Conservation (phyloP, 2,888 invertebrate genomes). For the Griposia aprilina region DNA sequence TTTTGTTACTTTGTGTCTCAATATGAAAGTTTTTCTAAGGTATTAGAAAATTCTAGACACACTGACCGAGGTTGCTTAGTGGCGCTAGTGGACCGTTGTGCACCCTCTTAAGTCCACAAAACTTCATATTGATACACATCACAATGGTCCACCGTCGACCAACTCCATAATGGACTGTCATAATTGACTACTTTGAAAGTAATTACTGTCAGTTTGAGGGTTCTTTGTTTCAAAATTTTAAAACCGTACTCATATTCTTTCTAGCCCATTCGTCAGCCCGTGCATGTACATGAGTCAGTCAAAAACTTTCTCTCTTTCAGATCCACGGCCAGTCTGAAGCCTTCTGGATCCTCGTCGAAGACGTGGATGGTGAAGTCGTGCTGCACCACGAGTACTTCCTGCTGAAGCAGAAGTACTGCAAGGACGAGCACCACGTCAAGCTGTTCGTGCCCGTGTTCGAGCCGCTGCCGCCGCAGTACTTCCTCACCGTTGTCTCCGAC, state of each 20-base stretch:
- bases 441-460: slow-evolving; percentile 99
- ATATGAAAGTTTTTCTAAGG: no score
- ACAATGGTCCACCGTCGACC: no score
- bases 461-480: slow-evolving; percentile 99
- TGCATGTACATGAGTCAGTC: background rate
- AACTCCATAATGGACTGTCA: no score
- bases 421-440: slow-evolving; percentile 98
- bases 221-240: no score
- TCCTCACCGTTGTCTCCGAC: slow-evolving; percentile 97
- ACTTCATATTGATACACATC: no score
- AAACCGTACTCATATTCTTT: background rate
- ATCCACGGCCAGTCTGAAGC: slow-evolving; percentile 95
- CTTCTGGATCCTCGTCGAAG: slow-evolving; percentile 97
- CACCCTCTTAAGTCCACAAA: no score
- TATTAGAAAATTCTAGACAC: no score
- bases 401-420: slow-evolving; percentile 97
- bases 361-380: slow-evolving; percentile 96
- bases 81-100: no score
- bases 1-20: no score
- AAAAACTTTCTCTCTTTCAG: slow-evolving; percentile 84
- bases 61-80: no score
- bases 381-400: slow-evolving; percentile 99
- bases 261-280: background rate
- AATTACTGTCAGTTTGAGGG: no score
- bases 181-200: no score